These are phyloP conservation scores for Lapara coniferarum DNA, from an alignment of 2,888 invertebrate genomes.

Conservation along the genomic window DNA sequence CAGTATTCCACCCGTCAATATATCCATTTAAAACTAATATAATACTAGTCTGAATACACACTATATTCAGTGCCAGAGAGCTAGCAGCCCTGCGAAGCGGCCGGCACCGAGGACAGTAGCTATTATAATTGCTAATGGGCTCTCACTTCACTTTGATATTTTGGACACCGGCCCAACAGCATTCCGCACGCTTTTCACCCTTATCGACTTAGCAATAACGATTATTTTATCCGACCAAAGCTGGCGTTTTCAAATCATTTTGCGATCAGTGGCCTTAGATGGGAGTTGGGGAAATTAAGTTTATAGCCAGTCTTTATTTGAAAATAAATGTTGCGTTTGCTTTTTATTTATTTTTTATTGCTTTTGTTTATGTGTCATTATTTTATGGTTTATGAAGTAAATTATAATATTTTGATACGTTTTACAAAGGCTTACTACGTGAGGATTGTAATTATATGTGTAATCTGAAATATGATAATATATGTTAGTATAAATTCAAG, in stretches of 20 bases:
- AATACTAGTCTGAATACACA: no score
- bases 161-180: conserved; percentile 30
- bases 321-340: conserved; percentile 6
- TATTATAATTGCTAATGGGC: conserved; percentile 78
- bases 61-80: background rate
- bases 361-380: background rate
- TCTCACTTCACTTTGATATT: conserved; percentile 52
- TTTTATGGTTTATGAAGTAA: background rate
- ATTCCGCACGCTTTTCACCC: conserved; percentile 27
- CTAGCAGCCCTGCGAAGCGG: conserved; percentile 26
- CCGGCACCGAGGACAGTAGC: conserved; percentile 49
- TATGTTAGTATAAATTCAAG: no score
- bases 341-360: background rate
- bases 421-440: background rate
- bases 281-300: conserved; percentile 22
- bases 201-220: conserved; percentile 29
- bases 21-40: background rate
- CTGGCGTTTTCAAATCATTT: conserved; percentile 13
- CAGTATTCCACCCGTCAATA: no score
- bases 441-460: no score
- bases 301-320: conserved; percentile 22
- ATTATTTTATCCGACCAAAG: conserved; percentile 21
- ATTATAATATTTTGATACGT: background rate
- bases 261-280: conserved; percentile 32
- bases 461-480: no score